phyloP scores from a whole-genome alignment of 2,888 invertebrate species.

The Tetragonisca angustula region DNA sequence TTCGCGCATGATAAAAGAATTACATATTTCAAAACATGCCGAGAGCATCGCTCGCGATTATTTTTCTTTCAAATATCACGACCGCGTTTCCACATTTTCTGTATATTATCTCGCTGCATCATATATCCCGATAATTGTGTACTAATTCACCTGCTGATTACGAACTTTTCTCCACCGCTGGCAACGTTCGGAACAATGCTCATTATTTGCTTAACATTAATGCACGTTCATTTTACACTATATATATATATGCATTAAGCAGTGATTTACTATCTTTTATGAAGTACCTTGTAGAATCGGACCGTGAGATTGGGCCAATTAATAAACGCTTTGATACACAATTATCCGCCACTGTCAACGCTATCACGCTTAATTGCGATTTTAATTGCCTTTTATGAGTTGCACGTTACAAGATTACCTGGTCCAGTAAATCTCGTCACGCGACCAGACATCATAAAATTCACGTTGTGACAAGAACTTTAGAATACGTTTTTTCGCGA shows the following conservation, averaged over 20 bases:
- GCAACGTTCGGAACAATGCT: background rate
- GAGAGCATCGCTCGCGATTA: background rate
- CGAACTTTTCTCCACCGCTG: background rate
- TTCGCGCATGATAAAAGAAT: constrained; percentile 2
- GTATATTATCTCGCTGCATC: too few species aligned
- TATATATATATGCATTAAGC: background rate
- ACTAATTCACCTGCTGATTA: constrained; percentile 24
- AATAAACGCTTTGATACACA: constrained; percentile 34
- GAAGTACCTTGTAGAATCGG: constrained; percentile 20
- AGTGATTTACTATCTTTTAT: constrained; percentile 22
- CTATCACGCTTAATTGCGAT: constrained; percentile 23
- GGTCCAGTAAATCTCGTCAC: constrained; percentile 18
- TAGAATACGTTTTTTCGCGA: constrained; percentile 6
- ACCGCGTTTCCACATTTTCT: background rate
- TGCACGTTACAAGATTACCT: constrained; percentile 19
- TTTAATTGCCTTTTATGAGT: constrained; percentile 18
- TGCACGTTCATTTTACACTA: constrained; percentile 24
- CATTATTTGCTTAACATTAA: constrained; percentile 17
- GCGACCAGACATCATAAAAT: constrained; percentile 21
- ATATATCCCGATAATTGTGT: constrained; percentile 13
- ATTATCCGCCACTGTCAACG: constrained; percentile 28
- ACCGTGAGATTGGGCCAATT: constrained; percentile 40
- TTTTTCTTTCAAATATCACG: background rate
- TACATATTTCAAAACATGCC: constrained; percentile 23
- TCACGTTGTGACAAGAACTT: background rate